These are phyloP conservation scores for Amorpha juglandis DNA, from an alignment of 2,888 invertebrate genomes.

Conservation along the genomic window DNA sequence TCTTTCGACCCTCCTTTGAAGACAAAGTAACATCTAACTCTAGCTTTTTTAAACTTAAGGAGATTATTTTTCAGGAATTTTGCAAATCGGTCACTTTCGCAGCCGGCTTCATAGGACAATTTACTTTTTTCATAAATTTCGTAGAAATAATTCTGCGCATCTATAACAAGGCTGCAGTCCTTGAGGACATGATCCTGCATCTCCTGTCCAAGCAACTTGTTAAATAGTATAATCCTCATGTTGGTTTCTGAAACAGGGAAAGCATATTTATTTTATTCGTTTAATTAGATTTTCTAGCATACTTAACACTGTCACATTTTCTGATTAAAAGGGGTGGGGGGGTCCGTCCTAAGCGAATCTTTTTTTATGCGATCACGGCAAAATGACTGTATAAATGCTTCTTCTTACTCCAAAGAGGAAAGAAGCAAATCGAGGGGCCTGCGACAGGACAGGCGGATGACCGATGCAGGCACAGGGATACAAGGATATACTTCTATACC, in stretches of 20 bases:
- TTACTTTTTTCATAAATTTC: constrained; percentile 38
- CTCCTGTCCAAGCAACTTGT: neutral
- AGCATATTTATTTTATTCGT: too few relatives aligned
- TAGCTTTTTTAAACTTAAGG: constrained; percentile 46
- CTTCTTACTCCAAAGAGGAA: too few relatives aligned
- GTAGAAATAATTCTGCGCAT: constrained; percentile 52
- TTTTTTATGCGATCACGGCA: too few relatives aligned
- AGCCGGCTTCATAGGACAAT: constrained; percentile 44
- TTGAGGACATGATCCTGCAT: constrained; percentile 34
- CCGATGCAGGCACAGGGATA: too few relatives aligned
- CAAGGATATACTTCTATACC: too few relatives aligned
- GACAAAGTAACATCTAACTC: constrained; percentile 51
- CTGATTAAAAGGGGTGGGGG: too few relatives aligned
- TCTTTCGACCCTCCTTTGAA: constrained; percentile 52
- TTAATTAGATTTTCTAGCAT: too few relatives aligned
- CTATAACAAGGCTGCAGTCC: constrained; percentile 50
- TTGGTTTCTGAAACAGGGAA: constrained; percentile 12
- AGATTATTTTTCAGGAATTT: constrained; percentile 41
- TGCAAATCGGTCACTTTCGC: constrained; percentile 50
- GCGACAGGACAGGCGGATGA: too few relatives aligned
- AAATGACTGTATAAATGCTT: too few relatives aligned
- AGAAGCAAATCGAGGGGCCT: too few relatives aligned
- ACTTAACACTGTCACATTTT: too few relatives aligned
- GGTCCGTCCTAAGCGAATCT: too few relatives aligned
- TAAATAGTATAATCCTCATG: constrained; percentile 24